phyloP scores from a whole-genome alignment of 2,888 invertebrate genomes.

The Machimus rusticus region DNA sequence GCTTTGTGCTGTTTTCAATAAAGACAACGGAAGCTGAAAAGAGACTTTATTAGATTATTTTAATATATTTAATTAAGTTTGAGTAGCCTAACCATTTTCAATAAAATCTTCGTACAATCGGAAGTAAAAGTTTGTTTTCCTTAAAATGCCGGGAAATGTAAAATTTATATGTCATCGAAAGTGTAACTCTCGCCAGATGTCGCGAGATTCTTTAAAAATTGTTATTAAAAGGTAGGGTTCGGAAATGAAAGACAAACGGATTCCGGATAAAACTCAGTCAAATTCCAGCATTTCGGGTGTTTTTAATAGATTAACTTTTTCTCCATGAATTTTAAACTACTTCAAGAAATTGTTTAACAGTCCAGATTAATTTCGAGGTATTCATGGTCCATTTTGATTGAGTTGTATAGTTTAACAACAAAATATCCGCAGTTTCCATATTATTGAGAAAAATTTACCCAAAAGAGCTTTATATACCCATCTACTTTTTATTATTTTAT shows the following conservation, averaged over 20 bases:
- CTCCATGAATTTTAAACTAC: no score
- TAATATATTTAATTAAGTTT: neutral
- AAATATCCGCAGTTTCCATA: no score
- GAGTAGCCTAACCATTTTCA: neutral
- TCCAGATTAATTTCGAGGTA: no score
- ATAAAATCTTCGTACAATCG: neutral
- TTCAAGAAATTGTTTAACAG: no score
- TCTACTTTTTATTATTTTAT: no score
- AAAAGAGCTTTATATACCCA: no score
- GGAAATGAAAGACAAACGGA: neutral
- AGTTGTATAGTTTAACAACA: no score
- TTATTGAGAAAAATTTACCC: no score
- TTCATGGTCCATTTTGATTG: no score
- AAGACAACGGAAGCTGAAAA: slow-evolving; percentile 14
- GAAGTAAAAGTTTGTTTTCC: neutral
- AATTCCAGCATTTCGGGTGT: neutral
- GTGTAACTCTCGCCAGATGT: neutral
- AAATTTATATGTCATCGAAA: neutral
- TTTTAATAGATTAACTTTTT: no score
- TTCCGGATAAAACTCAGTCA: neutral
- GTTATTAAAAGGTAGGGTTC: neutral
- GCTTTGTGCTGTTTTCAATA: slow-evolving; percentile 36
- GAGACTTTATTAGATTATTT: neutral
- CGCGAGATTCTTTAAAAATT: neutral
- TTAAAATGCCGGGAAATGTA: neutral